phyloP scores from a whole-genome alignment of 1,140 invertebrate genomes.

The Pemphigus obesinymphae region DNA sequence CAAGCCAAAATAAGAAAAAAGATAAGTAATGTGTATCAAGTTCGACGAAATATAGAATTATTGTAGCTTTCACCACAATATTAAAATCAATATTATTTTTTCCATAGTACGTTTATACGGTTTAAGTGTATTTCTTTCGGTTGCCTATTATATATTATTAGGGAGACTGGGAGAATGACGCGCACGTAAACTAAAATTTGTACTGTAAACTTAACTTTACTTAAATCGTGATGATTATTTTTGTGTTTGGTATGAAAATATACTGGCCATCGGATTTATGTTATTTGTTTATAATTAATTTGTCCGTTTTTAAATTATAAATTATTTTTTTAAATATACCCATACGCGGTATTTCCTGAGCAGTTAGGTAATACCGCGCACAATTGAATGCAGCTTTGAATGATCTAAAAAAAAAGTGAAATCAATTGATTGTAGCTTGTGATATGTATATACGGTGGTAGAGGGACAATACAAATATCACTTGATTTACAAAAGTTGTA shows the following conservation, averaged over 20 bases:
- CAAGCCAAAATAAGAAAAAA: too few species aligned
- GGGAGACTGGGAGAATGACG: neutral
- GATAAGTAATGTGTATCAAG: too few species aligned
- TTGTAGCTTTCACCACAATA: too few species aligned
- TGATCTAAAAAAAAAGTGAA: slow-evolving; percentile 42
- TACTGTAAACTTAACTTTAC: neutral
- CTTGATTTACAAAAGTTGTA: slow-evolving; percentile 47
- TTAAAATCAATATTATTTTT: too few species aligned
- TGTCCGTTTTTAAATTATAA: neutral
- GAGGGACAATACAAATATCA: slow-evolving; percentile 49
- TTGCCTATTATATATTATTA: too few species aligned
- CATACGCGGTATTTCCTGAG: neutral
- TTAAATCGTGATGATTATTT: neutral
- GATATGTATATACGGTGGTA: slow-evolving; percentile 48
- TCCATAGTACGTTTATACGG: too few species aligned
- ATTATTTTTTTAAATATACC: neutral
- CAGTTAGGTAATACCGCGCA: neutral
- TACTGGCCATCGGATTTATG: neutral
- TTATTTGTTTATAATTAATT: neutral
- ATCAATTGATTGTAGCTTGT: slow-evolving; percentile 52
- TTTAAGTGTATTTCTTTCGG: too few species aligned
- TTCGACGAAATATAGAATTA: too few species aligned
- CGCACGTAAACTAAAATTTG: neutral
- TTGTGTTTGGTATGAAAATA: neutral
- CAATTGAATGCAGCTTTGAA: slow-evolving; percentile 42